Evolutionary conservation across 2,797 vertebrate species (phyloP).

Genomic region (Acanthurus leucopareius): DNA sequence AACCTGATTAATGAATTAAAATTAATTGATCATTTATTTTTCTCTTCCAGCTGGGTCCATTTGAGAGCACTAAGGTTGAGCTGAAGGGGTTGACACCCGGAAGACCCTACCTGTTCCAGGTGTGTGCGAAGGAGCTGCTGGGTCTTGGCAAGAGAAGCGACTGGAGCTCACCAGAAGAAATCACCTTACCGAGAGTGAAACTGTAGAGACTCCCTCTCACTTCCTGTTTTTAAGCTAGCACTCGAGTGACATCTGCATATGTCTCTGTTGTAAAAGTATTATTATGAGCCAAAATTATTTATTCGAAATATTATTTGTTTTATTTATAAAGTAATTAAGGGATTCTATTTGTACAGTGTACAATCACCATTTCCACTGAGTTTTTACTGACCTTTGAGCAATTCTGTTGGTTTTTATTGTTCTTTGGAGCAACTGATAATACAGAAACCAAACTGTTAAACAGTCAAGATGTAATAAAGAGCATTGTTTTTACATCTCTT

Average conservation of each 20-base stretch:
- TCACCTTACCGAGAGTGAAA: slow-evolving; percentile 57
- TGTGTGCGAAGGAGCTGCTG: slow-evolving; percentile 83
- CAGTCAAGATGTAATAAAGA: not conserved
- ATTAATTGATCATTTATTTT: not conserved
- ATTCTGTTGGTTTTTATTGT: not conserved
- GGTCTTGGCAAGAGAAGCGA: slow-evolving; percentile 80
- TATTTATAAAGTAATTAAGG: slow-evolving; percentile 54
- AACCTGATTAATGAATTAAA: not conserved
- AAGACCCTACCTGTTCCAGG: slow-evolving; percentile 78
- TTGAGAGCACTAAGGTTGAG: slow-evolving; percentile 66
- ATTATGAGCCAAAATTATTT: slow-evolving; percentile 24
- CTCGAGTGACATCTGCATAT: not conserved
- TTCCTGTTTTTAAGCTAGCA: not conserved
- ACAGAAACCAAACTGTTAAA: not conserved
- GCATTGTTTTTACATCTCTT: not conserved
- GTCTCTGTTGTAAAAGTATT: slow-evolving; percentile 9
- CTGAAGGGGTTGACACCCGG: slow-evolving; percentile 73
- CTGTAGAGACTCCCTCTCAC: not conserved
- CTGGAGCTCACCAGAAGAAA: slow-evolving; percentile 78
- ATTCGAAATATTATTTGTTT: slow-evolving; percentile 24
- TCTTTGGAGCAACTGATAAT: not conserved
- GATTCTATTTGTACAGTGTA: slow-evolving; percentile 15
- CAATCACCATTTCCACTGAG: not conserved
- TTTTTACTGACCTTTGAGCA: slow-evolving; percentile 1
- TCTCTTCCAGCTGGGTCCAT: slow-evolving; percentile 77